Base-by-base conservation (phyloP, 2,888 invertebrate species). In the Apamea sordens region DNA sequence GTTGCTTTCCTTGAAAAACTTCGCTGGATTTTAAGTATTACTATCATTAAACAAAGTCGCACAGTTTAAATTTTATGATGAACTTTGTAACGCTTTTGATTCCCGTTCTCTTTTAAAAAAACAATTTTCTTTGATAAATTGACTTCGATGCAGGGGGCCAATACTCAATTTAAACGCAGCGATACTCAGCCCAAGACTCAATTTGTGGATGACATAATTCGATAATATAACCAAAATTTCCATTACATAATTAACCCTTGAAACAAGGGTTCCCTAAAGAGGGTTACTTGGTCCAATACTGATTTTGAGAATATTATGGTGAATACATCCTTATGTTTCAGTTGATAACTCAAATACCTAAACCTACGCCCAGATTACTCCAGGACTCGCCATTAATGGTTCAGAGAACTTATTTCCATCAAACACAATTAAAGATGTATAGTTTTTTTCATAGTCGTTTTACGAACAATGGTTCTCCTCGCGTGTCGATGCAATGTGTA, bases 401-500 rank as follows among this genome's bases (percentile, higher is more conserved):
- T 74, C 67, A 75, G 72, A 69, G 78, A 74, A 76, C 67, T 73
- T 75, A 73, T 75, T 83, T 78, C 77, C 63, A 76, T 83, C 83
- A 89, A 79, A 77, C 80, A 89, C 89, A 90, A 91, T 92, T 91
- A 92, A 89, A 89, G 86, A 80, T 76, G 85, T 80, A 68, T 82
- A 61, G 77, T 75, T 90, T 89, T 90, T 88, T 89, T 86, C 84
- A 77, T 71, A 74, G 70, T 70, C 73, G 75, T 76, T 76, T 72
- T 59, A 74, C 79, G 85, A 88, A 92, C 92, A 92, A 92, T 92
- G 86, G 91, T 64, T 85, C 77, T 80, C 77, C 73, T 92, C 88
- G 92, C 92, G 92, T 92, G 92, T 86, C 83, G 84, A 75, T 85
- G 88, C 87, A 88, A 87, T 90, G 88, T 90, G 90, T 91, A 90